Conservation (phyloP, 2,797 vertebrate genomes). For the Coranthus polyacanthus region DNA sequence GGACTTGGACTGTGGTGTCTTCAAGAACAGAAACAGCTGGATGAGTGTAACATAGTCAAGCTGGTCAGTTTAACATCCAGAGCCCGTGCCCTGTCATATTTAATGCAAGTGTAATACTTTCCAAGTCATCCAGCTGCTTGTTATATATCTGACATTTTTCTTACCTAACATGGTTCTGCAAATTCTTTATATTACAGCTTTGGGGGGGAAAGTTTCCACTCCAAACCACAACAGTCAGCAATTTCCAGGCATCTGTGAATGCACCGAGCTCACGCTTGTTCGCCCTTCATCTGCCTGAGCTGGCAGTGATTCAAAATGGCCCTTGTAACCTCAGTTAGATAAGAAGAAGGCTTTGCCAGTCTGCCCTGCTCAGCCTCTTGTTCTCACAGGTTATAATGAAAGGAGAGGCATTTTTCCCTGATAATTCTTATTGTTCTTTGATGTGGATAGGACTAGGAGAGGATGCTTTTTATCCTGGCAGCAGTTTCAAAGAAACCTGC, state of each 20-base stretch:
- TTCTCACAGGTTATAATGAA: slow-evolving; percentile 72
- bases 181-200: slow-evolving; percentile 60
- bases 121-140: slow-evolving; percentile 35
- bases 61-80: slow-evolving; percentile 15
- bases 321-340: slow-evolving; percentile 66
- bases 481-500: slow-evolving; percentile 62
- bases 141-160: slow-evolving; percentile 25
- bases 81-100: not conserved
- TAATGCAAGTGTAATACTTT: slow-evolving; percentile 12
- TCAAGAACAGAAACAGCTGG: slow-evolving; percentile 5
- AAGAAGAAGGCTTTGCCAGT: slow-evolving; percentile 57
- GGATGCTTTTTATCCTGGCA: slow-evolving; percentile 67
- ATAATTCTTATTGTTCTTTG: slow-evolving; percentile 66
- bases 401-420: slow-evolving; percentile 43
- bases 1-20: slow-evolving; percentile 1
- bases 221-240: slow-evolving; percentile 58
- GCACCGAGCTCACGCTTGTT: slow-evolving; percentile 49
- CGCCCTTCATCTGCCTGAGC: slow-evolving; percentile 41
- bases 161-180: slow-evolving; percentile 62
- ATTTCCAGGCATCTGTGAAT: slow-evolving; percentile 50
- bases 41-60: slow-evolving; percentile 1
- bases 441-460: slow-evolving; percentile 58
- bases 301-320: slow-evolving; percentile 44
- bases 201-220: slow-evolving; percentile 50
- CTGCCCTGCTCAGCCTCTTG: slow-evolving; percentile 48